Conservation (phyloP, 2,797 vertebrate species). For the Cheirogaleus major region DNA sequence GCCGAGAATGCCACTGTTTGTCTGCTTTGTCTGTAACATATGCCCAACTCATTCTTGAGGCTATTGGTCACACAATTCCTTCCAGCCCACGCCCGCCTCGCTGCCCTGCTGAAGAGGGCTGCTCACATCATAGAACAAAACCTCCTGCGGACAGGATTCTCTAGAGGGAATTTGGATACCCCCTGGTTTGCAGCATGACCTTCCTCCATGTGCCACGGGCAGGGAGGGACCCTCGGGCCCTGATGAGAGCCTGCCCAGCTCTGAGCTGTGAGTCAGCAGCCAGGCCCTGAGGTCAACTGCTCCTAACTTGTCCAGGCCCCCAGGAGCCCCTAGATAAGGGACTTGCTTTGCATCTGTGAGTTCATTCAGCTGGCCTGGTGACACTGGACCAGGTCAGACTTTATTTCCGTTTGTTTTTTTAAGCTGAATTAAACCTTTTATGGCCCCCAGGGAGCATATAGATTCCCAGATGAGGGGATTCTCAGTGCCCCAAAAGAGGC, state of each 20-base stretch:
- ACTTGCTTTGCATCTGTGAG: background rate
- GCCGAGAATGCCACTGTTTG: fast-evolving
- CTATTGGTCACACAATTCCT: background rate
- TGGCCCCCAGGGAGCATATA: background rate
- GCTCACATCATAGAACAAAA: background rate
- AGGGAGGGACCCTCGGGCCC: fast-evolving
- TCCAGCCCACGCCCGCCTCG: background rate
- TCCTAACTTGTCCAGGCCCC: background rate
- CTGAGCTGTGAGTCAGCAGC: background rate
- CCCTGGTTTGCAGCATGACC: fast-evolving
- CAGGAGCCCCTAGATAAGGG: background rate
- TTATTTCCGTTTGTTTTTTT: background rate
- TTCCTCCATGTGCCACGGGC: background rate
- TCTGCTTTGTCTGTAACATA: background rate
- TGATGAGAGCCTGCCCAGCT: too few species aligned
- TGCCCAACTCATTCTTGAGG: background rate
- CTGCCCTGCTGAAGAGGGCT: background rate
- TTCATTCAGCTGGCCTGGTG: background rate
- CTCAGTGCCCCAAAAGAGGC: background rate
- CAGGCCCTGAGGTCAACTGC: background rate
- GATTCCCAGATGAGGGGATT: background rate
- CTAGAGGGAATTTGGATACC: background rate
- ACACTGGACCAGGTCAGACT: background rate
- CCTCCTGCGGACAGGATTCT: background rate
- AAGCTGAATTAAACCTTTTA: background rate